Conservation (phyloP, 2,888 invertebrate species). For the Morinoia aosen region DNA sequence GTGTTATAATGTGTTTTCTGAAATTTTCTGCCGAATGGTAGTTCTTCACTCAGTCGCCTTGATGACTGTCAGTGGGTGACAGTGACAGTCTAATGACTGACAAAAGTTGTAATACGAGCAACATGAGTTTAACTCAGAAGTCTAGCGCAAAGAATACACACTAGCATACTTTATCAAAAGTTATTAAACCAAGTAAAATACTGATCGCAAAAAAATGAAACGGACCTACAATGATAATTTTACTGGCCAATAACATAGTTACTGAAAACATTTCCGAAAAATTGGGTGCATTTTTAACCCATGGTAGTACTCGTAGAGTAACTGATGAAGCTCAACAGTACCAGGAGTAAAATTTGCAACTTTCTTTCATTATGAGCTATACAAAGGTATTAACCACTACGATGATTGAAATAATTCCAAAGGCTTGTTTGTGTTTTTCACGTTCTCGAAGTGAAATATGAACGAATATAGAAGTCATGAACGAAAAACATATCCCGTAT, state of each 20-base stretch:
- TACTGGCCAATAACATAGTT: background rate
- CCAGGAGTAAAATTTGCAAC: background rate
- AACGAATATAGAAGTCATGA: background rate
- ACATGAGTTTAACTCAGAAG: no score
- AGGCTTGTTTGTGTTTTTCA: background rate
- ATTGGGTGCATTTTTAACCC: background rate
- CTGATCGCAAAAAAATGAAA: background rate
- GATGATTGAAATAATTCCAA: background rate
- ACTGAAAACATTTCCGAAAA: background rate
- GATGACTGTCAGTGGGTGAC: no score
- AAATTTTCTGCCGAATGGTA: no score
- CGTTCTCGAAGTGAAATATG: background rate
- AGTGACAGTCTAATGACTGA: no score
- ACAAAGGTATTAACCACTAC: background rate
- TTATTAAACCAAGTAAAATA: background rate
- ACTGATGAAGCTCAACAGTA: no score
- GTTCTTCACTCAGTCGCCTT: no score
- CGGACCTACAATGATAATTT: no score
- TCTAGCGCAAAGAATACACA: background rate
- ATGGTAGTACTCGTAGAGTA: background rate
- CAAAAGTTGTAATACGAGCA: no score
- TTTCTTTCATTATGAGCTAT: background rate
- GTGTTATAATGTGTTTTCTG: no score
- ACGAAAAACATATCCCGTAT: background rate
- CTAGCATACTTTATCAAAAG: background rate